Evolutionary conservation across 1,140 invertebrate genomes (phyloP).

Genomic region (Antheraea mylitta): DNA sequence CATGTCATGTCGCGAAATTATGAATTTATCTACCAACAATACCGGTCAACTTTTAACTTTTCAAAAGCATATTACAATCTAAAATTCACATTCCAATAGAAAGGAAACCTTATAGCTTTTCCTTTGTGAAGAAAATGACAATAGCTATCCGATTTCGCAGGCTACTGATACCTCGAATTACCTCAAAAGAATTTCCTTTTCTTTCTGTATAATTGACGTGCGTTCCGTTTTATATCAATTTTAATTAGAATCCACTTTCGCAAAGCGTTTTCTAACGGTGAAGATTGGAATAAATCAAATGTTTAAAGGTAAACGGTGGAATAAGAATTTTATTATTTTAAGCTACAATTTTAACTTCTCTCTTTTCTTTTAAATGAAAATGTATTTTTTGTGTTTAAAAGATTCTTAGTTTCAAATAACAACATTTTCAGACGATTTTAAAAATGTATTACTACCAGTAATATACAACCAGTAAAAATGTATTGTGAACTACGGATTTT

Average conservation of each 20-base stretch:
- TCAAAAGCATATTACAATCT: no score
- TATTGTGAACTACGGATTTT: no score
- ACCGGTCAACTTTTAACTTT: no score
- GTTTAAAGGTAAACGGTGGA: neutral
- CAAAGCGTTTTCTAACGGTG: neutral
- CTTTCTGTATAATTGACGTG: neutral
- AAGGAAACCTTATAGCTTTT: neutral
- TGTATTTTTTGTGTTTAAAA: no score
- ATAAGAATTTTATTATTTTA: neutral
- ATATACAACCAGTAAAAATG: no score
- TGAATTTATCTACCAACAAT: no score
- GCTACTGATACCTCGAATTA: neutral
- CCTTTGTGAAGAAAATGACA: neutral
- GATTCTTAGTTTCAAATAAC: no score
- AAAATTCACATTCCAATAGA: neutral
- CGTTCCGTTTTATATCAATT: neutral
- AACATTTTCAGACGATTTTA: no score
- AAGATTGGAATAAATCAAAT: neutral
- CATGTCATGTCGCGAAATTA: no score
- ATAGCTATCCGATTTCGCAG: neutral
- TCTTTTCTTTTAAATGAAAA: neutral
- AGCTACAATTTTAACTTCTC: neutral
- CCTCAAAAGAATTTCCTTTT: neutral
- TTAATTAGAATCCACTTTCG: neutral
- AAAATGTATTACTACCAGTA: no score